These are phyloP conservation scores for Tragulus kanchil DNA, from an alignment of 2,113 vertebrate species.

Conservation along the genomic window DNA sequence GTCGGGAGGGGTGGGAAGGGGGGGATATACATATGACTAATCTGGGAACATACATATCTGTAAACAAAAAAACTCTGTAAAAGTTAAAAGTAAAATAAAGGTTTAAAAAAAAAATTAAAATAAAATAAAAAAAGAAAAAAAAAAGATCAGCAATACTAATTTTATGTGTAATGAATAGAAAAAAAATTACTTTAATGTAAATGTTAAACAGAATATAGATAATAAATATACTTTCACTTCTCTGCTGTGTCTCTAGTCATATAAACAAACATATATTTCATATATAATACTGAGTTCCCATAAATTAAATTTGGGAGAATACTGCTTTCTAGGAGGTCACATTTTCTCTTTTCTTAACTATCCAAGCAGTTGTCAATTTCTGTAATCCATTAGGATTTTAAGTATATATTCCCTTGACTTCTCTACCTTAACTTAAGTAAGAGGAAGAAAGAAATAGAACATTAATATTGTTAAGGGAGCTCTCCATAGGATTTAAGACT, in stretches of 20 bases:
- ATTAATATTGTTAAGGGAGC: constrained; percentile 79
- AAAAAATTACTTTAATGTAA: not conserved
- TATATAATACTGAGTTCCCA: not conserved
- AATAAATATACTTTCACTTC: constrained; percentile 22
- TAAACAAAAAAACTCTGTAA: too few relatives aligned
- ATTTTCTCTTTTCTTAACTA: constrained; percentile 57
- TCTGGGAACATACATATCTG: too few relatives aligned
- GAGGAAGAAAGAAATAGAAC: constrained; percentile 58
- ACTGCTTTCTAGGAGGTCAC: constrained; percentile 36
- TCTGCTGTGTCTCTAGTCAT: not conserved
- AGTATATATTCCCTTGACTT: constrained; percentile 66
- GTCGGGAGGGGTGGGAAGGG: too few relatives aligned
- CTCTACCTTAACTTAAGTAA: constrained; percentile 61
- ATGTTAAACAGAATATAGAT: constrained; percentile 28
- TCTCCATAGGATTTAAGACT: constrained; percentile 81
- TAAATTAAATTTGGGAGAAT: constrained; percentile 57
- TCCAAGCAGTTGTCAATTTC: constrained; percentile 40
- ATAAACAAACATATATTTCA: constrained; percentile 2
- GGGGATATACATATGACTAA: too few relatives aligned
- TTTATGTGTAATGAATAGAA: not conserved
- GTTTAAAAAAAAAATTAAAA: too few relatives aligned
- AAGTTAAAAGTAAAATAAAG: too few relatives aligned
- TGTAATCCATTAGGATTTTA: constrained; percentile 75
- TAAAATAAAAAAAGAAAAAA: too few relatives aligned
- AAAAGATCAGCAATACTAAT: not conserved